These are phyloP conservation scores for Rhagium mordax DNA, from an alignment of 2,888 invertebrate genomes.

Conservation along the genomic window DNA sequence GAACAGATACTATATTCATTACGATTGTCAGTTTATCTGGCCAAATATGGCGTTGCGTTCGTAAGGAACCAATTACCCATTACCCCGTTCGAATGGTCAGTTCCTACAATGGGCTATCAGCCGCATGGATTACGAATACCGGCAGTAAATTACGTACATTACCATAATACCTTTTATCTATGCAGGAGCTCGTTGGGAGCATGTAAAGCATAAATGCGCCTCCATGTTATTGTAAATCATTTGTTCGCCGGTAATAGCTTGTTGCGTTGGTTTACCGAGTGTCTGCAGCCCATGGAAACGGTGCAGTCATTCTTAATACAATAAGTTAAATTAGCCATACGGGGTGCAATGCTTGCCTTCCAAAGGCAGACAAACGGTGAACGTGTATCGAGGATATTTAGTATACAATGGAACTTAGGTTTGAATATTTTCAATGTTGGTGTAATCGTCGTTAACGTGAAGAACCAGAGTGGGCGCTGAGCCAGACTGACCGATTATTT, in stretches of 20 bases:
- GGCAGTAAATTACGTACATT: slow-evolving; percentile 16
- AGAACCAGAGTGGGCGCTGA: no score
- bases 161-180: slow-evolving; percentile 10
- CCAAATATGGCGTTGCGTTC: slow-evolving; percentile 12
- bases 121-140: not conserved
- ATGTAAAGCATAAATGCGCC: slow-evolving; percentile 7
- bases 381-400: not conserved
- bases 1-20: slow-evolving; percentile 1
- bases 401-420: no score
- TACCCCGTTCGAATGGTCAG: slow-evolving; percentile 2
- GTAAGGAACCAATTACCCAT: slow-evolving; percentile 19
- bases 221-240: not conserved
- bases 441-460: no score
- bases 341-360: not conserved
- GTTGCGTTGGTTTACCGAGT: not conserved
- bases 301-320: not conserved
- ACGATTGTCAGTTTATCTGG: not conserved
- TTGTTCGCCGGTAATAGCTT: slow-evolving; percentile 4
- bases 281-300: not conserved
- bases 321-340: not conserved
- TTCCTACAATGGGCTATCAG: slow-evolving; percentile 18
- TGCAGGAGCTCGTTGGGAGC: not conserved
- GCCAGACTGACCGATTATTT: no score
- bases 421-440: no score
- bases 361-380: not conserved